Evolutionary conservation across 2,113 vertebrate genomes (phyloP).

Genomic region (Perccottus glenii): DNA sequence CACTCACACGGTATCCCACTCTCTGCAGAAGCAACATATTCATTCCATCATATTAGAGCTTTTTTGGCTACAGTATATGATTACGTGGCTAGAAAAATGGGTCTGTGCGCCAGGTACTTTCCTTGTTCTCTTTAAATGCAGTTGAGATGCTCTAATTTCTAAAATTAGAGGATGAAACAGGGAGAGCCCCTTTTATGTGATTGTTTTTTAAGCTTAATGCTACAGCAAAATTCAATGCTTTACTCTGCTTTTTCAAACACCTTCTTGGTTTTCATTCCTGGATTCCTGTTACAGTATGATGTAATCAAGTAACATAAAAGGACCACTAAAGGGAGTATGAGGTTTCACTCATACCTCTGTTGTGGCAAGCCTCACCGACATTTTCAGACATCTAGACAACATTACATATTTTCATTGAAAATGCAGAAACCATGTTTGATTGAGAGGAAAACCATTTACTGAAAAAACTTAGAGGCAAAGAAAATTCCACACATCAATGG

Average conservation of each 20-base stretch:
- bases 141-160: constrained; percentile 43
- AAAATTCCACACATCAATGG: too few relatives aligned
- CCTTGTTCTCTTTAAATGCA: constrained; percentile 46
- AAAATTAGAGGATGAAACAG: constrained; percentile 48
- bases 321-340: too few relatives aligned
- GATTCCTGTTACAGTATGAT: too few relatives aligned
- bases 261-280: too few relatives aligned
- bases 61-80: constrained; percentile 30
- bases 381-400: neutral
- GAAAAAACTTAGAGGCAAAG: neutral
- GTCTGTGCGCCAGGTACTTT: constrained; percentile 53
- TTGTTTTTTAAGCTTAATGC: too few relatives aligned
- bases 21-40: constrained; percentile 24
- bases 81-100: constrained; percentile 29
- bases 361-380: too few relatives aligned
- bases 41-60: constrained; percentile 29
- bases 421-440: too few relatives aligned
- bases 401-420: neutral
- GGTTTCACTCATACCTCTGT: too few relatives aligned
- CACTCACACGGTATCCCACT: constrained; percentile 16
- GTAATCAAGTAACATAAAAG: too few relatives aligned
- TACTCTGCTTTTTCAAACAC: too few relatives aligned
- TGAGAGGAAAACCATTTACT: neutral
- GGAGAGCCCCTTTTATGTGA: constrained; percentile 25
- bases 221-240: too few relatives aligned